Evolutionary conservation across 1,140 invertebrate species (phyloP).

Genomic region (Luehdorfia chinensis): DNA sequence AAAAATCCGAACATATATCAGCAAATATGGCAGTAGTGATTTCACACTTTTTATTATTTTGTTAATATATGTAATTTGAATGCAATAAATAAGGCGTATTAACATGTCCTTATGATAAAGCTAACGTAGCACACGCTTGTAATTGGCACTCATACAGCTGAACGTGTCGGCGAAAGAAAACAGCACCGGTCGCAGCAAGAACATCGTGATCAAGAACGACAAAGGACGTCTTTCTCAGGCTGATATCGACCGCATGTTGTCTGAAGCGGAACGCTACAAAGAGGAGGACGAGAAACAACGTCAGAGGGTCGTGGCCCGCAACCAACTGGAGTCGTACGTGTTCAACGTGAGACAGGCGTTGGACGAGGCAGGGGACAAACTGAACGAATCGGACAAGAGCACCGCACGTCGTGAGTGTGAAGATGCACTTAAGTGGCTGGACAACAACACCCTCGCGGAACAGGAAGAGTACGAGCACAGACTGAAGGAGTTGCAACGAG

Average conservation of each 20-base stretch:
- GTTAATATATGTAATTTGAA: no score
- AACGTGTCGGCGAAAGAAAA: slow-evolving; percentile 77
- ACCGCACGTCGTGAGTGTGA: slow-evolving; percentile 78
- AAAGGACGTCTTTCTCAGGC: slow-evolving; percentile 91
- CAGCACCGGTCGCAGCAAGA: slow-evolving; percentile 84
- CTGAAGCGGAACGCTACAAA: slow-evolving; percentile 82
- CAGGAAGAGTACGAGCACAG: slow-evolving; percentile 90
- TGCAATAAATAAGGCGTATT: no score
- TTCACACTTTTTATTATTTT: no score
- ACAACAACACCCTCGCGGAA: slow-evolving; percentile 84
- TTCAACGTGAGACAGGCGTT: slow-evolving; percentile 86
- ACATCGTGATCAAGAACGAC: slow-evolving; percentile 92
- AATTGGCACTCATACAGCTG: no score
- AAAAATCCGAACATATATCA: no score
- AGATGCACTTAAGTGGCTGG: slow-evolving; percentile 78
- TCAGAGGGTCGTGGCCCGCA: slow-evolving; percentile 83
- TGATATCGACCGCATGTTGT: slow-evolving; percentile 93
- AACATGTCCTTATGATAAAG: no score
- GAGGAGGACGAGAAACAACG: slow-evolving; percentile 81
- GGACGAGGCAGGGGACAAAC: slow-evolving; percentile 66
- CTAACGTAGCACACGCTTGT: no score
- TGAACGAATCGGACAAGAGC: slow-evolving; percentile 80
- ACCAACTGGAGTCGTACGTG: slow-evolving; percentile 89
- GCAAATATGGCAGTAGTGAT: no score
- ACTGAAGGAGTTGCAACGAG: slow-evolving; percentile 83